phyloP scores from a whole-genome alignment of 2,797 vertebrate species.

The Muscicapa striata region DNA sequence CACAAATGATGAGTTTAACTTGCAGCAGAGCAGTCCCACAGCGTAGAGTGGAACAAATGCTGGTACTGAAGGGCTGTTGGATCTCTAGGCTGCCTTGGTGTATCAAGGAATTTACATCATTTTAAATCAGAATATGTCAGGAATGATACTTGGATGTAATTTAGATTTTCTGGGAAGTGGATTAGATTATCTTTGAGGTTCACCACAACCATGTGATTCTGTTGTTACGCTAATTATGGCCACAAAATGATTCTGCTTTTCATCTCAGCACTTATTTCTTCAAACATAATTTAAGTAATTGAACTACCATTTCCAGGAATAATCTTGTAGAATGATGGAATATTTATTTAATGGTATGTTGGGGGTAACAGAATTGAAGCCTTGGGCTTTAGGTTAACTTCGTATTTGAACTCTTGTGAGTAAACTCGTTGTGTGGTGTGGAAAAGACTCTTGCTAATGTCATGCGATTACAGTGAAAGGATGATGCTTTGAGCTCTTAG shows the following conservation, averaged over 20 bases:
- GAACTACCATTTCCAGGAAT: neutral
- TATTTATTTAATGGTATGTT: neutral
- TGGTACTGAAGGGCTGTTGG: neutral
- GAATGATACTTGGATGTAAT: neutral
- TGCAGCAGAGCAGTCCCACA: neutral
- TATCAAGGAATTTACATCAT: neutral
- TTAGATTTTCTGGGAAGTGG: neutral
- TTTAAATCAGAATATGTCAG: neutral
- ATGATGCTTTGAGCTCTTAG: neutral
- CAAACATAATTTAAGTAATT: neutral
- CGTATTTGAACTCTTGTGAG: neutral
- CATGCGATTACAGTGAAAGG: neutral
- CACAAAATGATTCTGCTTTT: neutral
- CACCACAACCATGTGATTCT: neutral
- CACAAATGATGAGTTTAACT: neutral
- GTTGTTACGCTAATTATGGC: neutral
- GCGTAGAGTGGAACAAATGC: neutral
- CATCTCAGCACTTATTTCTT: neutral
- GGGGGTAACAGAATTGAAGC: neutral
- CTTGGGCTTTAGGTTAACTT: neutral
- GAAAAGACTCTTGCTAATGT: neutral
- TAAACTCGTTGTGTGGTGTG: neutral
- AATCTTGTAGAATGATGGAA: neutral
- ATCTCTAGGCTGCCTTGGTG: neutral
- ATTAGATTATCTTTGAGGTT: neutral